Conservation (phyloP, 1,140 invertebrate genomes). For the Phocides pigmalion region DNA sequence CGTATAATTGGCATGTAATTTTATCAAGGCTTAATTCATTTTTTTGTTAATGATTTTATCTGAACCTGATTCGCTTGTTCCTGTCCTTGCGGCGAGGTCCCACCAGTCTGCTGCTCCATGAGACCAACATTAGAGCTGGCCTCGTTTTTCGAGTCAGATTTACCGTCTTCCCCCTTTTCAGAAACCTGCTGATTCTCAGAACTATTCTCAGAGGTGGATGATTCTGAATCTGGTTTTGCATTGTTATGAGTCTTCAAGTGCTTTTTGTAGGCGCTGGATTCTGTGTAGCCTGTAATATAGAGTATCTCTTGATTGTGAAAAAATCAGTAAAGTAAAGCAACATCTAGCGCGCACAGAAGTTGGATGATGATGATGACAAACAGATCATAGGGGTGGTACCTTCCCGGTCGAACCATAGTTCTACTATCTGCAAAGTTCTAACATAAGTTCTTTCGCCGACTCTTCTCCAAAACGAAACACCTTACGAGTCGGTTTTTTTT, state of each 20-base stretch:
- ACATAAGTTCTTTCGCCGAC: too few relatives aligned
- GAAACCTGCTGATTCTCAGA: slow-evolving; percentile 23
- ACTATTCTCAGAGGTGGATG: slow-evolving; percentile 37
- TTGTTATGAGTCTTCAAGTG: slow-evolving; percentile 73
- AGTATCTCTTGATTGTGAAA: too few relatives aligned
- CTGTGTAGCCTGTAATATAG: slow-evolving; percentile 64
- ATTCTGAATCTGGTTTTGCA: slow-evolving; percentile 30
- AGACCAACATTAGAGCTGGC: neutral
- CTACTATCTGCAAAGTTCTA: too few relatives aligned
- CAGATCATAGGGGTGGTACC: too few relatives aligned
- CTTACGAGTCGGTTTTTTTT: too few relatives aligned
- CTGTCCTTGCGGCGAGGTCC: neutral
- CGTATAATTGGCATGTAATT: too few relatives aligned
- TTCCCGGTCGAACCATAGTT: too few relatives aligned
- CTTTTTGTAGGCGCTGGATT: slow-evolving; percentile 75
- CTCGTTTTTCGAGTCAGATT: neutral
- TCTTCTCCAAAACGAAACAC: too few relatives aligned
- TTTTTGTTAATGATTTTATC: neutral
- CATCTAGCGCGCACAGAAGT: too few relatives aligned
- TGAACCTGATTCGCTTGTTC: neutral
- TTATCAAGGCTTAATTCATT: too few relatives aligned
- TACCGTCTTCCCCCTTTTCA: neutral
- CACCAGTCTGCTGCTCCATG: neutral
- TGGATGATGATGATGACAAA: too few relatives aligned
- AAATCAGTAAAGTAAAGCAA: too few relatives aligned